Percentiles rank a stretch among this genome's conserved stretches.
Evolutionary conservation across 2,113 vertebrate genomes (phyloP).

Genomic region (Aspidoscelis tigris): DNA sequence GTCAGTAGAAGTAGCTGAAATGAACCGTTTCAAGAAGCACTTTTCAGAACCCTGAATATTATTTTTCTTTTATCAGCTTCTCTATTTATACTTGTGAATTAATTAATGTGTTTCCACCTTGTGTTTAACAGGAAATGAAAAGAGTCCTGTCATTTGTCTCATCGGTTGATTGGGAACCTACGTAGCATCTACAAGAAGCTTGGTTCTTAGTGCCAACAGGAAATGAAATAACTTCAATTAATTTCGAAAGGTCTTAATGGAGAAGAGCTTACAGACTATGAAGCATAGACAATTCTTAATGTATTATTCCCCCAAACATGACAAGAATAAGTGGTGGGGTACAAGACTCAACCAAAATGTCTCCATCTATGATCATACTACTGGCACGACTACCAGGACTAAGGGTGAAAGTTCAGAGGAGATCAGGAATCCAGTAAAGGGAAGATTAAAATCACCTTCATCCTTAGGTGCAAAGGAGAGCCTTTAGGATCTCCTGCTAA

Average conservation of each 20-base stretch:
- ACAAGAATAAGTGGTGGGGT: not conserved
- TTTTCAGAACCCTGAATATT: conserved; percentile 65
- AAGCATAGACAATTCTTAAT: not conserved
- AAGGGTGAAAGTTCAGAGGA: not conserved
- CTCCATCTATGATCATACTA: not conserved
- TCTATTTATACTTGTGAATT: conserved; percentile 58
- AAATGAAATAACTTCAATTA: conserved; percentile 4
- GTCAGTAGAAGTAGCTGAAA: conserved; percentile 64
- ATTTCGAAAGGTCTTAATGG: not conserved
- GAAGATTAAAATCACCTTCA: not conserved
- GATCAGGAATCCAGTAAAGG: not conserved
- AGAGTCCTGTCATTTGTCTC: conserved; percentile 51
- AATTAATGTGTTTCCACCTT: conserved; percentile 55
- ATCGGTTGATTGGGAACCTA: conserved; percentile 34
- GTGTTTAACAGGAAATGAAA: conserved; percentile 52
- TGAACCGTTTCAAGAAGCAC: conserved; percentile 62
- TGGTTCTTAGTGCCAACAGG: not conserved
- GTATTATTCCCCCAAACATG: not conserved
- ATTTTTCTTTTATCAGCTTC: conserved; percentile 54
- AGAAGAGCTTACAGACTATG: no score
- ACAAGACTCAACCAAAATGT: not conserved
- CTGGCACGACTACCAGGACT: no score
- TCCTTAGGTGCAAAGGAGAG: not conserved
- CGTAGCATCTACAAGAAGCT: not conserved
- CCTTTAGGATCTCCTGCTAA: not conserved